Evolutionary conservation across 2,888 invertebrate species (phyloP), one percentile per base, ranked within the genome.

Genomic region (Phengaris alcon): DNA sequence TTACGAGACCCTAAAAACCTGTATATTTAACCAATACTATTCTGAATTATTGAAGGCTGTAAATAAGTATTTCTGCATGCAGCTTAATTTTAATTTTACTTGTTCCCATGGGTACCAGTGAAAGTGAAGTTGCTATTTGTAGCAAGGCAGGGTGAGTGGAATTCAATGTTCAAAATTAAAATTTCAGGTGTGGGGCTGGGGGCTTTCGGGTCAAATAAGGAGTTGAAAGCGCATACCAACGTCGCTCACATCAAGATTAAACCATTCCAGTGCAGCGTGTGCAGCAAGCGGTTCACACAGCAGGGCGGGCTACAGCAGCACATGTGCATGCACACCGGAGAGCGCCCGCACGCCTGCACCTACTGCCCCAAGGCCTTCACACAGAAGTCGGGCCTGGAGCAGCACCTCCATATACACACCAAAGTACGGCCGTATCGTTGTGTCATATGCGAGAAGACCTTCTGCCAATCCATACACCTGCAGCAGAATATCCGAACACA

Each of bases 401-500:
- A 94, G 59, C 93, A 94, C 12, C 77, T 89, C 0, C 82, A 93
- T 0, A 93, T 89, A 2, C 93, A 93, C 79, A 92, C 90, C 0
- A 91, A 91, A 75, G 80, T 85, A 0, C 88, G 89, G 44, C 93
- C 93, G 0, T 93, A 89, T 86, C 83, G 88, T 3, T 94, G 94
- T 64, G 90, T 93, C 0, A 85, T 93, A 0, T 94, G 93, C 81
- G 79, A 80, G 9, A 93, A 93, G 73, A 81, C 86, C 0, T 94
- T 94, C 85, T 87, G 90, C 68, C 93, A 94, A 73, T 90, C 92
- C 0, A 87, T 93, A 0, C 85, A 87, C 74, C 68, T 93, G 9
- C 87, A 88, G 52, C 93, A 93, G 15, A 93, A 93, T 59, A 93
- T 93, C 93, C 76, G 93, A 0, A 91, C 91, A 0, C 93, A 93